phyloP scores from a whole-genome alignment of 2,888 invertebrate species.

The Andrena hattorfiana region DNA sequence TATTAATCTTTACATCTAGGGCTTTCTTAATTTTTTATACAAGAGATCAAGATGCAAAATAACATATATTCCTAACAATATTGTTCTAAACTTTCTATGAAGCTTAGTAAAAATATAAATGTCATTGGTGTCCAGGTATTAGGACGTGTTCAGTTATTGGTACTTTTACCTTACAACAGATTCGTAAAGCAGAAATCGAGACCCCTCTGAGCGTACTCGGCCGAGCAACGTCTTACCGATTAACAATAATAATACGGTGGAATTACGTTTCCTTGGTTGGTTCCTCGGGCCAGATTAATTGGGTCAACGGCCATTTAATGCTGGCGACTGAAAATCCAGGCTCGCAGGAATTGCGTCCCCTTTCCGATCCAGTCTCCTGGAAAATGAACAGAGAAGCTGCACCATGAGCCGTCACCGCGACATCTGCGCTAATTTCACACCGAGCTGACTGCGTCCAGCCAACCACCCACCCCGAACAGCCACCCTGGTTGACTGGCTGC shows the following conservation, averaged over 20 bases:
- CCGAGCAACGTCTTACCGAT: conserved; percentile 54
- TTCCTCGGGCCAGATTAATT: conserved; percentile 71
- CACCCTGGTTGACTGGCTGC: conserved; percentile 74
- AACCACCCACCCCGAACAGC: conserved; percentile 64
- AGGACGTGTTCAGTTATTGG: no score
- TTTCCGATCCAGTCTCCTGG: conserved; percentile 83
- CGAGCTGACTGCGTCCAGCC: conserved; percentile 78
- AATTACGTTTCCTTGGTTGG: conserved; percentile 69
- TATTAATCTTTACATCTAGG: no score
- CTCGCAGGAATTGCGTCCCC: conserved; percentile 73
- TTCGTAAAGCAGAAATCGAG: neutral
- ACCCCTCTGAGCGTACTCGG: neutral
- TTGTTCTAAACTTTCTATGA: no score
- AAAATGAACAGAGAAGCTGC: conserved; percentile 84
- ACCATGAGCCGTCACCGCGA: conserved; percentile 82
- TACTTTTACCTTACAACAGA: no score
- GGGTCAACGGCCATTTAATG: conserved; percentile 78
- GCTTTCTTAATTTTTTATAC: no score
- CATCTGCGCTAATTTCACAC: conserved; percentile 85
- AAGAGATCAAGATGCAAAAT: no score
- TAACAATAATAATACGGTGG: conserved; percentile 70
- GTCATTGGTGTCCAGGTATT: no score
- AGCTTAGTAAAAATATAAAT: no score
- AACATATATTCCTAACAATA: no score
- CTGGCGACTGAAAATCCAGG: conserved; percentile 77